Percentiles rank a stretch among this genome's conserved stretches.
Conservation (phyloP, 2,888 invertebrate genomes). For the Andrena minutula region DNA sequence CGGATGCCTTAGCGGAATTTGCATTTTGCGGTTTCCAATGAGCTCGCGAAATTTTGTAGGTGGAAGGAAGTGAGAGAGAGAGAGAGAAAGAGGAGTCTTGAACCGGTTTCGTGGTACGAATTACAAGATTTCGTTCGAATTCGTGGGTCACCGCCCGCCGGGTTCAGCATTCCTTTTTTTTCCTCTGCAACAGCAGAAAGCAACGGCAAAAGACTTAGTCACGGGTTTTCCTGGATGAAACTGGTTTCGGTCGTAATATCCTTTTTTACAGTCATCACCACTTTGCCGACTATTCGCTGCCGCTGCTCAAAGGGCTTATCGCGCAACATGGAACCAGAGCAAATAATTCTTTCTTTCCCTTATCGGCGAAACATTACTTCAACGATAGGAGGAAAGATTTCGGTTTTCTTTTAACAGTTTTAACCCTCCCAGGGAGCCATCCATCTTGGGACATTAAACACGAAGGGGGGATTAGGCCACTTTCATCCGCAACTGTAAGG, state of each 20-base stretch:
- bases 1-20: slow-evolving; percentile 4
- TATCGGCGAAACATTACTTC: neutral
- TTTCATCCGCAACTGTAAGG: too few species aligned
- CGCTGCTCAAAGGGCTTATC: slow-evolving; percentile 23
- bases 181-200: neutral
- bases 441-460: too few species aligned
- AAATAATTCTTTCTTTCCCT: neutral
- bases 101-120: slow-evolving; percentile 39
- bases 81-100: slow-evolving; percentile 4
- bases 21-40: slow-evolving; percentile 38
- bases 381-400: neutral
- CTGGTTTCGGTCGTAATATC: slow-evolving; percentile 66
- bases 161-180: slow-evolving; percentile 11
- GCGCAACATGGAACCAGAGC: neutral
- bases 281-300: neutral
- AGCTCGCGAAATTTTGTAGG: slow-evolving; percentile 12
- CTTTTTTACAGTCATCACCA: slow-evolving; percentile 31
- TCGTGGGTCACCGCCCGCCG: slow-evolving; percentile 38
- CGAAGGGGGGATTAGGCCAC: too few species aligned
- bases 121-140: slow-evolving; percentile 40
- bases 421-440: neutral
- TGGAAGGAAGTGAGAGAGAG: neutral
- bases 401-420: neutral
- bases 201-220: slow-evolving; percentile 25
- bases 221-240: slow-evolving; percentile 67